A percentile compares a stretch with the other conserved stretches of the same genome.
These are phyloP conservation scores for Lithobates pipiens DNA, from an alignment of 2,797 vertebrate genomes.

Conservation along the genomic window DNA sequence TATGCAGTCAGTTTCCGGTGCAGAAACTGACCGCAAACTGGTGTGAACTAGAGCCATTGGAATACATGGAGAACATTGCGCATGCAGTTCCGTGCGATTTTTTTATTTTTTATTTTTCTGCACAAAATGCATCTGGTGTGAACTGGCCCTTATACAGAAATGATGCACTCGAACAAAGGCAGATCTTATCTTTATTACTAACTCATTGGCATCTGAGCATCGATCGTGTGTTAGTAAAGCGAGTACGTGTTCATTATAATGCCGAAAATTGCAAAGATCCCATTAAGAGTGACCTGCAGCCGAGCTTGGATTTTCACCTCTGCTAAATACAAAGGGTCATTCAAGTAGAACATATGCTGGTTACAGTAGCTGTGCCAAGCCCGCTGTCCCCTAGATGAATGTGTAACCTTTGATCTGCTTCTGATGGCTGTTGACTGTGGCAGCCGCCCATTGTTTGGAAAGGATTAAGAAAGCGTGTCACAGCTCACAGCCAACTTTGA, in stretches of 20 bases:
- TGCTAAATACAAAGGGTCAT: neutral
- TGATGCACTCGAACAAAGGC: no score
- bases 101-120: no score
- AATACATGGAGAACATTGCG: no score
- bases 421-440: conserved; percentile 36
- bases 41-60: no score
- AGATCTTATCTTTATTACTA: no score
- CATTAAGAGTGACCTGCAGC: conserved; percentile 60
- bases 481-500: conserved; percentile 65
- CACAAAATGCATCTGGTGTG: no score
- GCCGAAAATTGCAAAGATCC: neutral
- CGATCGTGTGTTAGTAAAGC: no score
- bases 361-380: conserved; percentile 24
- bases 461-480: conserved; percentile 63
- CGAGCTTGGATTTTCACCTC: neutral
- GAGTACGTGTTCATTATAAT: neutral
- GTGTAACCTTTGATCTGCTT: conserved; percentile 15
- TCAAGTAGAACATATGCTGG: conserved; percentile 4
- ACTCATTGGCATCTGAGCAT: no score
- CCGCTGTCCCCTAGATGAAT: conserved; percentile 38
- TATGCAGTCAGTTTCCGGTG: no score
- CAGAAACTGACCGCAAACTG: no score
- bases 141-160: no score
- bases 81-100: no score
- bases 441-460: conserved; percentile 50